Evolutionary conservation across 2,888 invertebrate genomes (phyloP).

Genomic region (Lepidochrysops patricia): DNA sequence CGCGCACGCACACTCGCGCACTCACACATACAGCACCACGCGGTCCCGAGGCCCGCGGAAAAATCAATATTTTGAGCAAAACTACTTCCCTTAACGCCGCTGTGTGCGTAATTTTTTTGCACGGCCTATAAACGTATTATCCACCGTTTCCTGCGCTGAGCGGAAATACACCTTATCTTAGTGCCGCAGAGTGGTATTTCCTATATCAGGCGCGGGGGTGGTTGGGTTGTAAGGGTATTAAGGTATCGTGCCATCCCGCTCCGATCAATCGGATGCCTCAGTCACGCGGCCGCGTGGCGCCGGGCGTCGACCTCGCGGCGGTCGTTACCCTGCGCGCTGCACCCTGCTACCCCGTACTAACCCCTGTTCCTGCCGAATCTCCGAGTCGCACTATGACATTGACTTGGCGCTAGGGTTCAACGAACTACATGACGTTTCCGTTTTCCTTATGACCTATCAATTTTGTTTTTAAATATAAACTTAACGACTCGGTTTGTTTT

Average conservation of each 20-base stretch:
- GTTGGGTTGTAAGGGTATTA: slow-evolving; percentile 57
- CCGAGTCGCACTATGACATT: slow-evolving; percentile 56
- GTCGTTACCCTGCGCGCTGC: slow-evolving; percentile 69
- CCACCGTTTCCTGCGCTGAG: slow-evolving; percentile 27
- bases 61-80: slow-evolving; percentile 75
- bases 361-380: slow-evolving; percentile 65
- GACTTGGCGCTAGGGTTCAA: slow-evolving; percentile 57
- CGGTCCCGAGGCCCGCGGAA: slow-evolving; percentile 58
- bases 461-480: slow-evolving; percentile 12
- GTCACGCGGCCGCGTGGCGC: slow-evolving; percentile 67
- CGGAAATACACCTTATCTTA: slow-evolving; percentile 52
- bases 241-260: slow-evolving; percentile 55
- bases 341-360: slow-evolving; percentile 70
- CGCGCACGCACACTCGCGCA: slow-evolving; percentile 33
- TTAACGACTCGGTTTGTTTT: slow-evolving; percentile 6
- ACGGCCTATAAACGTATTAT: slow-evolving; percentile 35
- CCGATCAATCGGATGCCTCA: slow-evolving; percentile 66
- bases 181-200: slow-evolving; percentile 51
- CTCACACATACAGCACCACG: slow-evolving; percentile 36
- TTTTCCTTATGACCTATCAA: slow-evolving; percentile 48
- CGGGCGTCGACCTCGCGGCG: slow-evolving; percentile 65
- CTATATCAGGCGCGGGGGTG: slow-evolving; percentile 45
- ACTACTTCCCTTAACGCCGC: slow-evolving; percentile 63
- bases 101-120: slow-evolving; percentile 49
- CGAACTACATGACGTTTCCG: slow-evolving; percentile 55